Conservation (phyloP, 2,113 vertebrate species). For the Heteronetta atricapilla region DNA sequence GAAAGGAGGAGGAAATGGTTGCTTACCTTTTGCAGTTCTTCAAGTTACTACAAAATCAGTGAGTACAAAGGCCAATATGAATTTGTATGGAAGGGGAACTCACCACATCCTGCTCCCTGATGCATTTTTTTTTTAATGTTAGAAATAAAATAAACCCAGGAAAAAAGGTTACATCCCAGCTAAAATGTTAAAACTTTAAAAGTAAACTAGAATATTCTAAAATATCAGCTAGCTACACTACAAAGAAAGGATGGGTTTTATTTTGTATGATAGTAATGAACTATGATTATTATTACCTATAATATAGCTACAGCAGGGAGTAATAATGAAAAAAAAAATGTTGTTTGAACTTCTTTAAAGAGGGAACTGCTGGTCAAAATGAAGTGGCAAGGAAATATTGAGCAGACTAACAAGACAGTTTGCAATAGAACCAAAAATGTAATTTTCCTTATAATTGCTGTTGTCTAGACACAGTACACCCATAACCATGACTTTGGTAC, state of each 20-base stretch:
- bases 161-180: background rate
- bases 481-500: conserved; percentile 33
- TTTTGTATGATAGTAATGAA: background rate
- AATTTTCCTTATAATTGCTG: conserved; percentile 41
- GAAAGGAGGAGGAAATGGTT: background rate
- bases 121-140: background rate
- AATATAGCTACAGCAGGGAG: background rate
- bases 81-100: background rate
- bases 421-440: conserved; percentile 54
- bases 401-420: conserved; percentile 53
- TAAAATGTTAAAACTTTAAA: background rate
- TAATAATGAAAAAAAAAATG: background rate
- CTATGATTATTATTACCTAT: background rate
- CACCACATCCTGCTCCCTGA: background rate
- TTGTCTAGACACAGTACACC: conserved; percentile 43
- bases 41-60: background rate
- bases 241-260: background rate
- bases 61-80: background rate
- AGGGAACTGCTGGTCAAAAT: conserved; percentile 26
- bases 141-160: background rate
- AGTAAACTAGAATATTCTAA: background rate
- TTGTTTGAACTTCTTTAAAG: conserved; percentile 48
- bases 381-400: conserved; percentile 35
- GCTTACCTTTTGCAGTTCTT: background rate
- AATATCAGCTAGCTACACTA: background rate